Conservation (phyloP, 2,113 vertebrate species). For the Elephas maximus region DNA sequence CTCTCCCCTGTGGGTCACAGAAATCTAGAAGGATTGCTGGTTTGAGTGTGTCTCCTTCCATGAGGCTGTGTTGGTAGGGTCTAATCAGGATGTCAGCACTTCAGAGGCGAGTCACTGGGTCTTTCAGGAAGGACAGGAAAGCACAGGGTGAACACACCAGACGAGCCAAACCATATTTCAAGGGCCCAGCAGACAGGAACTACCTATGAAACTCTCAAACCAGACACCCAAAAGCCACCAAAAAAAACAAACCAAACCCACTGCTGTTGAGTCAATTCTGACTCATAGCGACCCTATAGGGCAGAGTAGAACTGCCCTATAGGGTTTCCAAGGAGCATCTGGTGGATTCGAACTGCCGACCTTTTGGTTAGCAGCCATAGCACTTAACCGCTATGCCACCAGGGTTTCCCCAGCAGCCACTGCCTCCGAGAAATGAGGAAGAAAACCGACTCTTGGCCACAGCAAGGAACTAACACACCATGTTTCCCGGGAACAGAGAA, state of each 20-base stretch:
- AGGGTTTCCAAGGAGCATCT: too few relatives aligned
- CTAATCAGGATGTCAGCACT: neutral
- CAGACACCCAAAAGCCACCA: neutral
- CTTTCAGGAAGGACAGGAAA: neutral
- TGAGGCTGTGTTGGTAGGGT: neutral
- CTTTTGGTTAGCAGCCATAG: too few relatives aligned
- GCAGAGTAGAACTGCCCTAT: too few relatives aligned
- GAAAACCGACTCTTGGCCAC: rapidly evolving
- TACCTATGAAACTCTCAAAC: too few relatives aligned
- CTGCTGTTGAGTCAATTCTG: too few relatives aligned
- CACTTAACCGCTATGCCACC: too few relatives aligned
- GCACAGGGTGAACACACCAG: neutral
- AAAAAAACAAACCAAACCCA: too few relatives aligned
- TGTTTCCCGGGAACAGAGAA: neutral
- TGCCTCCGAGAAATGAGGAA: slow-evolving; percentile 28
- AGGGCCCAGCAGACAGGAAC: neutral
- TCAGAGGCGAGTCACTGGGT: neutral
- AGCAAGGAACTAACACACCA: too few relatives aligned
- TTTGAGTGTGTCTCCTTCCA: neutral
- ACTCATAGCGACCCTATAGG: too few relatives aligned
- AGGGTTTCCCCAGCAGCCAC: neutral
- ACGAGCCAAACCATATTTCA: slow-evolving; percentile 64
- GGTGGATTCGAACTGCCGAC: too few relatives aligned
- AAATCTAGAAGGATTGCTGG: neutral
- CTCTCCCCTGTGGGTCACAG: neutral